Percentiles rank a stretch among this genome's conserved stretches.
These are phyloP conservation scores for Sparidentex hasta DNA, from an alignment of 2,797 vertebrate genomes.

Conservation along the genomic window DNA sequence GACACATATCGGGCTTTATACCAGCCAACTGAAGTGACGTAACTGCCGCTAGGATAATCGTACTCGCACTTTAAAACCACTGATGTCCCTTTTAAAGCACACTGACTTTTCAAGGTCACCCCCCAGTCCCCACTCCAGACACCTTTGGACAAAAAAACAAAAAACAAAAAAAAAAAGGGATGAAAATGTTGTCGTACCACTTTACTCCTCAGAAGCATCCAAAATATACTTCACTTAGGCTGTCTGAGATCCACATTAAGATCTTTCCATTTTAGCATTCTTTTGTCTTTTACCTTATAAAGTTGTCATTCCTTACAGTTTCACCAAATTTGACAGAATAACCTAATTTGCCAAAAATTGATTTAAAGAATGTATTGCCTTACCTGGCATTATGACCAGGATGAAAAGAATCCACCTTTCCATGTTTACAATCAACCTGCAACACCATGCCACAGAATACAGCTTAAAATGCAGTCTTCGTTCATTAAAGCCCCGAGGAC, in stretches of 20 bases:
- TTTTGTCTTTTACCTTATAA: no score
- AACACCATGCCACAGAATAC: background rate
- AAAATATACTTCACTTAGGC: background rate
- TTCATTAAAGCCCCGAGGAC: no score
- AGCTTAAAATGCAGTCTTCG: background rate
- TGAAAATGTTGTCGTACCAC: background rate
- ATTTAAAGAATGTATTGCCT: background rate
- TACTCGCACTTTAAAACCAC: slow-evolving; percentile 66
- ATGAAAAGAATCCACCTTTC: slow-evolving; percentile 39
- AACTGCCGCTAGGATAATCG: background rate
- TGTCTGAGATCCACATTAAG: no score
- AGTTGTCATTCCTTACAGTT: no score
- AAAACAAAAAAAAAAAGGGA: background rate
- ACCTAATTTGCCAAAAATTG: background rate
- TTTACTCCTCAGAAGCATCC: background rate
- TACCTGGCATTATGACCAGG: slow-evolving; percentile 55
- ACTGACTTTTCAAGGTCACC: slow-evolving; percentile 49
- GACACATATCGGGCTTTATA: background rate
- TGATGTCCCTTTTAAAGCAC: slow-evolving; percentile 64
- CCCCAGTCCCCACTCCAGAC: slow-evolving; percentile 51
- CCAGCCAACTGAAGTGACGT: slow-evolving; percentile 42
- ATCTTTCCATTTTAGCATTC: no score
- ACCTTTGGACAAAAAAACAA: slow-evolving; percentile 45
- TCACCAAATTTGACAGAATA: no score
- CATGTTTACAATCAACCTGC: slow-evolving; percentile 47